Base-by-base conservation (phyloP, 2,888 invertebrate species). In the Patella ulyssiponensis region DNA sequence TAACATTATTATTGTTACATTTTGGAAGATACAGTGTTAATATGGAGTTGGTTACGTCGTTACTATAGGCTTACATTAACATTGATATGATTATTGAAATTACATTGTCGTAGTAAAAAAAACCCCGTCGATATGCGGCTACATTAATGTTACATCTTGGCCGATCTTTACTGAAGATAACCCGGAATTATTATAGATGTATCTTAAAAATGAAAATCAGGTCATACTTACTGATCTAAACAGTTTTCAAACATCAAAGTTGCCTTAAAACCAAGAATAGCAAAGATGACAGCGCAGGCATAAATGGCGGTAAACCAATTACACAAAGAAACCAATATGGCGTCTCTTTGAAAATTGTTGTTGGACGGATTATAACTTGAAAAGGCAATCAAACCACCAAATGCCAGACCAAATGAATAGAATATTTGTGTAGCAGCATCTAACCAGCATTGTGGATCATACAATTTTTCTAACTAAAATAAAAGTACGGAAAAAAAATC, bases 401-500 rank as follows among this genome's bases (percentile, higher is more conserved):
- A 98, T 9, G 97, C 98, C 79, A 98, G 93, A 3, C 98, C 98
- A 91, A 97, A 96, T 1, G 97, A 97, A 92, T 98, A 98, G 93
- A 98, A 98, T 3, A 98, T 98, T 93, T 98, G 98, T 0, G 98
- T 98, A 1, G 98, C 98, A 3, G 98, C 98, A 90, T 98, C 98
- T 87, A 98, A 93, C 98, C 98, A 98, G 0, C 98, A 97, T 7
- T 95, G 96, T 0, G 98, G 97, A 87, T 96, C 95, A 72, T 95
- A 93, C 23, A 98, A 93, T 90, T 96, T 97, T 84, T 96, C 95
- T 89, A 96, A 97, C 93, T 96, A 92, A 33, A 92, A 91, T 74
- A 73, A 82, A 84, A 82, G 17, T 52, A 44, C 96, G 84, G 11
- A 2, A 44, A 44, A 44, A n/a, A 44, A 44, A n/a, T 0, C 3